These are phyloP conservation scores for Charanyca ferruginea DNA, from an alignment of 2,888 invertebrate genomes.

Conservation along the genomic window DNA sequence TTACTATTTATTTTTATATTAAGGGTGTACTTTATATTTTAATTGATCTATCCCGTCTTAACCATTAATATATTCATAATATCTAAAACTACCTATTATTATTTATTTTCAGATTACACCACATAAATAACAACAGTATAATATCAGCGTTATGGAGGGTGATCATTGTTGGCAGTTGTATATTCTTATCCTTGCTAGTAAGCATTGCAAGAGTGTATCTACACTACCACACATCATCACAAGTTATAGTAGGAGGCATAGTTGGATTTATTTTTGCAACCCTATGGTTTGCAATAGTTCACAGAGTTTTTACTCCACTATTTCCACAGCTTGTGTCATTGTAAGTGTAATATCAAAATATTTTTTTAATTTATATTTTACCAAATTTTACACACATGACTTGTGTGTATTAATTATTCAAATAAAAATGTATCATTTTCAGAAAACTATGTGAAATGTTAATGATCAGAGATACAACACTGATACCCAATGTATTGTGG, in stretches of 20 bases:
- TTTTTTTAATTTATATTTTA: background rate
- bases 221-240: constrained; percentile 95
- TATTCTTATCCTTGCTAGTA: constrained; percentile 91
- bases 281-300: constrained; percentile 95
- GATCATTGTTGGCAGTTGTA: constrained; percentile 92
- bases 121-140: constrained; percentile 95
- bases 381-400: background rate
- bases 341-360: constrained; percentile 90
- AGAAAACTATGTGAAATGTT: constrained; percentile 97
- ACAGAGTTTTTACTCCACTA: constrained; percentile 95
- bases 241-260: constrained; percentile 95
- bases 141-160: constrained; percentile 94
- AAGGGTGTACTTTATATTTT: no score
- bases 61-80: background rate
- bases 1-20: no score
- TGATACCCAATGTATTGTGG: constrained; percentile 98
- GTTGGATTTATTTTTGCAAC: constrained; percentile 94
- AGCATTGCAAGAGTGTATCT: constrained; percentile 95
- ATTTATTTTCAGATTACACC: constrained; percentile 93
- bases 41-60: no score
- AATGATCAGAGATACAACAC: constrained; percentile 96
- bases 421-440: constrained; percentile 69
- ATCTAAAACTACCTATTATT: constrained; percentile 2
- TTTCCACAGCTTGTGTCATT: constrained; percentile 96
- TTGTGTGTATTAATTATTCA: background rate